Evolutionary conservation across 2,888 invertebrate species (phyloP), one percentile per base, ranked within the genome.

Genomic region (Ligdia adustata): DNA sequence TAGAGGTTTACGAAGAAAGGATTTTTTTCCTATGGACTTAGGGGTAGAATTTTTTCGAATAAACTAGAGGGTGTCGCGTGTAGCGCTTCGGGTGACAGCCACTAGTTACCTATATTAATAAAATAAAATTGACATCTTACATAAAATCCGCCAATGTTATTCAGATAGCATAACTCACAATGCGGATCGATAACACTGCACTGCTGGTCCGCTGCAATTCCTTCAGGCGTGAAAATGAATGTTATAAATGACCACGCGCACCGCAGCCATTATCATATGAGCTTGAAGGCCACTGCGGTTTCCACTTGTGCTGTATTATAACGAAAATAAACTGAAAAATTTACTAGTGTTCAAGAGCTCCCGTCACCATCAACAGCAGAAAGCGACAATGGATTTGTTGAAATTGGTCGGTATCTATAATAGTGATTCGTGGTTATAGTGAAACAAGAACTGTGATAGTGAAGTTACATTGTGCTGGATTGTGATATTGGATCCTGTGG

Each of bases 201-300:
- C 24, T 31, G 29, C 24, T 29, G 33, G 26, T 22, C 33, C 46
- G 35, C 64, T 45, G 55, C 64, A 55, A 74, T 55, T 76, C 86
- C 78, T 82, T 90, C 87, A 87, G 84, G 78, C 90, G 90, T 90
- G 82, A 90, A 89, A 87, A 82, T 86, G 82, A 88, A 90, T 90
- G 90, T 91, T 91, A 91, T 91, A 91, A 89, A 91, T 90, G 78
- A 72, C 76, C 81, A 81, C 66, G 75, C 79, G 69, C 75, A 70
- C 65, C 62, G 72, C 72, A 70, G 70, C 74, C 75, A 86, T 86
- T 82, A 87, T 82, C 88, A 91, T 86, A 90, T 80, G 75, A 79
- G 82, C 79, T 78, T 73, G 78, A 78, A 79, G 79, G 75, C 78
- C 75, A 76, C 82, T 77, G 75, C 73, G 62, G 82, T 76, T 76